phyloP scores from a whole-genome alignment of 2,888 invertebrate species.

The Ramazzottius varieornatus region DNA sequence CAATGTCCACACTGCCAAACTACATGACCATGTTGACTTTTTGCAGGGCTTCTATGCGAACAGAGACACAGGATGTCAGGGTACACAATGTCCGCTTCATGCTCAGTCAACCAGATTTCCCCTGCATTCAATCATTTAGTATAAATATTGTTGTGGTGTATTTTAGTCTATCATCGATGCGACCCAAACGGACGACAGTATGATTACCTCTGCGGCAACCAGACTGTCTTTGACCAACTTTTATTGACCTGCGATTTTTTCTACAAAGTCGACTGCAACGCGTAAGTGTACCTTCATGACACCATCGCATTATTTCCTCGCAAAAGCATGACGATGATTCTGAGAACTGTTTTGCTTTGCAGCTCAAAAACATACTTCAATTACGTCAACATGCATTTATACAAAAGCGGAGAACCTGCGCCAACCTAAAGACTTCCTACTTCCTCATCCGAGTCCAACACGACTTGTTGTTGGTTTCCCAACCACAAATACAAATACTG shows the following conservation, averaged over 20 bases:
- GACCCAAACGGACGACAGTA: background rate
- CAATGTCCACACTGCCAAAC: no score
- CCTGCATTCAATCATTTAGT: no score
- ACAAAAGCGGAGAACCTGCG: background rate
- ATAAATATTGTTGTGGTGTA: no score
- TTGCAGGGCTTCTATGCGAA: no score
- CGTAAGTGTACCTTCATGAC: background rate
- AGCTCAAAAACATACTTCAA: background rate
- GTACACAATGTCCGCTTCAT: no score
- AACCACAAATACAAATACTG: no score
- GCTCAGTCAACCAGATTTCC: no score
- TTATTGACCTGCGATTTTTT: background rate
- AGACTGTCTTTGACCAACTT: background rate
- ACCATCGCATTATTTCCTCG: background rate
- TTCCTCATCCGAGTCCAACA: no score
- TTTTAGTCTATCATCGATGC: background rate
- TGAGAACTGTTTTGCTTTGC: background rate
- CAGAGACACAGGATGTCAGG: no score
- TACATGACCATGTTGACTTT: no score
- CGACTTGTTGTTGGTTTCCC: no score
- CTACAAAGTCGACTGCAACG: background rate
- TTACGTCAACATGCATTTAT: background rate
- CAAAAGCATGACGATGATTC: background rate
- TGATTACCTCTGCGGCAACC: background rate
- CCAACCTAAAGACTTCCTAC: no score